Percentiles rank a stretch among this genome's conserved stretches.
Conservation (phyloP, 2,113 vertebrate genomes). For the Symphodus melops region DNA sequence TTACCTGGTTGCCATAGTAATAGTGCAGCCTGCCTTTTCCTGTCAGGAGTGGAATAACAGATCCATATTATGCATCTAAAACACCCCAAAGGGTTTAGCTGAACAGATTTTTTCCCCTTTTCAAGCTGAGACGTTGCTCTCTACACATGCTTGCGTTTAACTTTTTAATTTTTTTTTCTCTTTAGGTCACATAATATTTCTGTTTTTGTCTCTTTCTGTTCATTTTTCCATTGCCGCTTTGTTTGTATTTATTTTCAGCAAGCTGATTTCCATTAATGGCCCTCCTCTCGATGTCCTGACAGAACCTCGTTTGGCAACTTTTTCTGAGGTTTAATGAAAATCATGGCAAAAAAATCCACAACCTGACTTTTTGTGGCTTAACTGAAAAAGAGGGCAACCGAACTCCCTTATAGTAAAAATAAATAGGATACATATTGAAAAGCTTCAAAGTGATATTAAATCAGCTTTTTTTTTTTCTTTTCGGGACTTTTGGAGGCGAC, state of each 20-base stretch:
- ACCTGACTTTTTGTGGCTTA: not conserved
- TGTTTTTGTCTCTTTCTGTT: slow-evolving; percentile 7
- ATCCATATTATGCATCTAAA: slow-evolving; percentile 42
- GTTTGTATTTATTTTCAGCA: not conserved
- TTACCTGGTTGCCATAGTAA: slow-evolving; percentile 66
- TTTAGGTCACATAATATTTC: not conserved
- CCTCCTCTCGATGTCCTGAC: not conserved
- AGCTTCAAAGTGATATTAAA: not conserved
- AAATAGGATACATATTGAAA: not conserved
- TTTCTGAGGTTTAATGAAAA: not conserved
- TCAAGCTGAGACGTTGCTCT: not conserved
- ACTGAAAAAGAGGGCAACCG: not conserved
- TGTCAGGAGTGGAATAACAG: slow-evolving; percentile 55
- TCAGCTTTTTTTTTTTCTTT: not conserved
- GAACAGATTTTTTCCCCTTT: slow-evolving; percentile 8
- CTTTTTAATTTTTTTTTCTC: slow-evolving; percentile 4
- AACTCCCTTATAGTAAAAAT: not conserved
- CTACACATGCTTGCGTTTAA: slow-evolving; percentile 1
- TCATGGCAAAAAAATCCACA: not conserved
- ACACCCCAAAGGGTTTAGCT: slow-evolving; percentile 6
- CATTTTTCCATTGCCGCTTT: slow-evolving; percentile 1
- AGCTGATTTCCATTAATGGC: not conserved
- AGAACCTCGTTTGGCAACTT: not conserved
- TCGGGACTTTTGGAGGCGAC: not conserved
- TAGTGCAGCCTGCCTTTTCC: slow-evolving; percentile 55